Evolutionary conservation across 2,888 invertebrate genomes (phyloP).

Genomic region (Monoplex corrugatus): DNA sequence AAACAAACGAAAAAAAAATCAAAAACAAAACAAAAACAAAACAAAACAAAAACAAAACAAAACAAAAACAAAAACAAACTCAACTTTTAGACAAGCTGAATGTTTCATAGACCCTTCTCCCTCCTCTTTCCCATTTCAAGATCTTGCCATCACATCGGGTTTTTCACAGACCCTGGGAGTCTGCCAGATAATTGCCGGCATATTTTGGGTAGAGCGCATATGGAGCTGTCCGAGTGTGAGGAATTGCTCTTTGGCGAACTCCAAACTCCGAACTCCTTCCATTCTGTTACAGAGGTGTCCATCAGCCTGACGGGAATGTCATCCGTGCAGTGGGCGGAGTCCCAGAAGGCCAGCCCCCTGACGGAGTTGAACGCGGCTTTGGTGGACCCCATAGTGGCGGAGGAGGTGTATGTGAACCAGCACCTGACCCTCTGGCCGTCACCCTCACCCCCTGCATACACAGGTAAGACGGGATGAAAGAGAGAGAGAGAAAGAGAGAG

Average conservation of each 20-base stretch:
- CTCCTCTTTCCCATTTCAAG: background rate
- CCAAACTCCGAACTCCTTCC: no score
- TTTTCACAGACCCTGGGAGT: background rate
- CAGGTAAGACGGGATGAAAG: no score
- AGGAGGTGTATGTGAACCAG: slow-evolving; percentile 25
- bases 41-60: background rate
- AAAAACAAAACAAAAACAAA: background rate
- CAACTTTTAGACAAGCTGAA: background rate
- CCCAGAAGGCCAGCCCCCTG: slow-evolving; percentile 30
- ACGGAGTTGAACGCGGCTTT: background rate
- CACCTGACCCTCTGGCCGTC: background rate
- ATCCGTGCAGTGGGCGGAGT: slow-evolving; percentile 30
- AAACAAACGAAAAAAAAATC: background rate
- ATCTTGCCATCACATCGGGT: background rate
- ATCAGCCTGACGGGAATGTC: slow-evolving; percentile 7
- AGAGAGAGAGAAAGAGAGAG: no score
- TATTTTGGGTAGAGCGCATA: background rate
- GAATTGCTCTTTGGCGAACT: background rate
- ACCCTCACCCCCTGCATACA: no score
- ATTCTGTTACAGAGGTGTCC: background rate
- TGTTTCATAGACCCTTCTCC: background rate
- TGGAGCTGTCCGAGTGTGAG: background rate
- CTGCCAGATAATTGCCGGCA: background rate
- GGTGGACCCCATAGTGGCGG: slow-evolving; percentile 8
- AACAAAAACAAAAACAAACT: background rate